Evolutionary conservation across 2,113 vertebrate genomes (phyloP).

Genomic region (Leptodactylus fuscus): DNA sequence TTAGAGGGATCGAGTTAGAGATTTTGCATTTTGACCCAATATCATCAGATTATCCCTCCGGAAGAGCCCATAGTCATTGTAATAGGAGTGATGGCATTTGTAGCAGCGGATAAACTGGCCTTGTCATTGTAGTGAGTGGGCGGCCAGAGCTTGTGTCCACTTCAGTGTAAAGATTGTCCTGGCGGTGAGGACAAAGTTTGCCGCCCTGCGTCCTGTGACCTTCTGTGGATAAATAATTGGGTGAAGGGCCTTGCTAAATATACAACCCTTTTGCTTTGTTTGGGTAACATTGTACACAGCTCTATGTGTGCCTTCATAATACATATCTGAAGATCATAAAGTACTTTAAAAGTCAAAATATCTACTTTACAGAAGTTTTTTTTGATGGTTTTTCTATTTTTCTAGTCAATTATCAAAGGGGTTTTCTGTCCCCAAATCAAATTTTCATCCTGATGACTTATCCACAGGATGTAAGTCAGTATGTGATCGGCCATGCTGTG

Average conservation of each 20-base stretch:
- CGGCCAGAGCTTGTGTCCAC: not conserved
- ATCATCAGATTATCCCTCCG: too few species aligned
- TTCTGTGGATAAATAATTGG: slow-evolving; percentile 34
- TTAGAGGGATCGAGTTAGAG: too few species aligned
- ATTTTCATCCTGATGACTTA: too few species aligned
- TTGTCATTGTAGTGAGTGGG: slow-evolving; percentile 16
- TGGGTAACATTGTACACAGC: slow-evolving; percentile 29
- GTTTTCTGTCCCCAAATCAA: too few species aligned
- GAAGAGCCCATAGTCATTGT: too few species aligned
- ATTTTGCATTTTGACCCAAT: too few species aligned
- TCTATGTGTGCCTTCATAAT: not conserved
- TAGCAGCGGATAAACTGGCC: not conserved
- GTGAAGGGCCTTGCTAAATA: slow-evolving; percentile 43
- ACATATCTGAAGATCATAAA: not conserved
- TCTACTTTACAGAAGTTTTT: not conserved
- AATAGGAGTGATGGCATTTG: not conserved
- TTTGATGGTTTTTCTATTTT: too few species aligned
- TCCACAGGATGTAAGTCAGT: too few species aligned
- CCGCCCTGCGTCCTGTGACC: slow-evolving; percentile 25
- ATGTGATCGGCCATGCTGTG: too few species aligned
- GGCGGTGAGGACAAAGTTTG: slow-evolving; percentile 43
- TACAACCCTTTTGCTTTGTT: slow-evolving; percentile 20
- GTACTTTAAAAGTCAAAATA: not conserved
- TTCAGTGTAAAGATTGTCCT: not conserved
- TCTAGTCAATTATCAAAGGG: too few species aligned